Conservation (phyloP, 2,888 invertebrate species). For the Mesochorus sp. region DNA sequence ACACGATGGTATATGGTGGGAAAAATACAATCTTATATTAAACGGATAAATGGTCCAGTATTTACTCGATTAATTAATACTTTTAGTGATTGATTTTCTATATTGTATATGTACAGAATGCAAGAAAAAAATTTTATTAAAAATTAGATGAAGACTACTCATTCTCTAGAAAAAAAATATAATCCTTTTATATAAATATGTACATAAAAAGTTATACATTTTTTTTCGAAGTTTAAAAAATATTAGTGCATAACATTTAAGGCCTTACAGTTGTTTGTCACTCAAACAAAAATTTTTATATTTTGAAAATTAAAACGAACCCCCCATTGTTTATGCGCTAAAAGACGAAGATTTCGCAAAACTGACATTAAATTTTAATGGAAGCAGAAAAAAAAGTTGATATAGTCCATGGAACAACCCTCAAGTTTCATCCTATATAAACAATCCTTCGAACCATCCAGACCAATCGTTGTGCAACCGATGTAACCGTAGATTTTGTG, state of each 20-base stretch:
- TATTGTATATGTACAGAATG: neutral
- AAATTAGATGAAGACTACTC: neutral
- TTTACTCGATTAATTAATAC: constrained; percentile 38
- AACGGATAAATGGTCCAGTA: constrained; percentile 1
- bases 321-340: neutral
- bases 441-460: constrained; percentile 58
- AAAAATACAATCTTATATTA: constrained; percentile 24
- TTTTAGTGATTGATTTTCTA: neutral
- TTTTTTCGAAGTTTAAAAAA: neutral
- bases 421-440: constrained; percentile 69
- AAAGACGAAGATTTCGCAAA: constrained; percentile 1
- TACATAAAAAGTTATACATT: neutral
- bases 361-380: constrained; percentile 19
- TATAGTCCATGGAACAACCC: constrained; percentile 61
- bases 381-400: constrained; percentile 13
- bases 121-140: neutral
- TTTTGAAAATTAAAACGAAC: neutral
- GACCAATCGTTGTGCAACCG: constrained; percentile 68
- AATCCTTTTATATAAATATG: neutral
- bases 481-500: constrained; percentile 70
- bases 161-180: neutral
- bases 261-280: neutral
- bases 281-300: neutral
- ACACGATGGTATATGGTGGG: constrained; percentile 22
- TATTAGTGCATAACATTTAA: no score